These are phyloP conservation scores for Drosophila neoperkinsi DNA, from an alignment of 2,888 invertebrate species.

Conservation along the genomic window DNA sequence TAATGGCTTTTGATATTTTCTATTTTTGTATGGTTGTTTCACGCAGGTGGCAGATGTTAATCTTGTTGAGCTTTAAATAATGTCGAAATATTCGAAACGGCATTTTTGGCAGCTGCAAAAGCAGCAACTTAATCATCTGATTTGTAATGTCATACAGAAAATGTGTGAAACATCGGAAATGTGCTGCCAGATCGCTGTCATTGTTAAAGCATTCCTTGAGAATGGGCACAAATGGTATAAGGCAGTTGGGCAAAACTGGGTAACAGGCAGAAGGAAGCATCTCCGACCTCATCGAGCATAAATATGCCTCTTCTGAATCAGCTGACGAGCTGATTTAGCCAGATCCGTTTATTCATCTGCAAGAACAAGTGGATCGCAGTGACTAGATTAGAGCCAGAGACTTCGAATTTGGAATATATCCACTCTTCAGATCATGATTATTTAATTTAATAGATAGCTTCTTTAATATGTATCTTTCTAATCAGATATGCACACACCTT, in stretches of 20 bases:
- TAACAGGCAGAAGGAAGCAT: neutral
- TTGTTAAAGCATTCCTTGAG: neutral
- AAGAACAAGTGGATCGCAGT: too few species aligned
- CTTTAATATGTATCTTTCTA: neutral
- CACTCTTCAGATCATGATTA: neutral
- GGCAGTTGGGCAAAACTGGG: neutral
- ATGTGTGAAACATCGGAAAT: neutral
- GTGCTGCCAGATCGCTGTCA: neutral
- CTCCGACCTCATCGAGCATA: neutral
- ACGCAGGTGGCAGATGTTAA: conserved; percentile 49
- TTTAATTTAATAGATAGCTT: neutral
- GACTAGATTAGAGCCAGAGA: neutral
- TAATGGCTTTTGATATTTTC: conserved; percentile 14
- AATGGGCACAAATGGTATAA: fast-evolving
- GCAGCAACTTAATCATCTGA: conserved; percentile 18
- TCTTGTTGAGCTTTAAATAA: conserved; percentile 11
- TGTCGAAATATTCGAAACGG: conserved; percentile 32
- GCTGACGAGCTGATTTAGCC: too few species aligned
- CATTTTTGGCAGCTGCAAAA: conserved; percentile 28
- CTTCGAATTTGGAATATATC: neutral
- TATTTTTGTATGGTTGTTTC: conserved; percentile 12
- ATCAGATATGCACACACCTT: too few species aligned
- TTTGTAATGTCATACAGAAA: conserved; percentile 24
- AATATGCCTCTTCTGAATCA: neutral
- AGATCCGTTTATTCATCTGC: neutral